Conservation (phyloP, 2,113 vertebrate species). For the Hemibagrus wyckioides region DNA sequence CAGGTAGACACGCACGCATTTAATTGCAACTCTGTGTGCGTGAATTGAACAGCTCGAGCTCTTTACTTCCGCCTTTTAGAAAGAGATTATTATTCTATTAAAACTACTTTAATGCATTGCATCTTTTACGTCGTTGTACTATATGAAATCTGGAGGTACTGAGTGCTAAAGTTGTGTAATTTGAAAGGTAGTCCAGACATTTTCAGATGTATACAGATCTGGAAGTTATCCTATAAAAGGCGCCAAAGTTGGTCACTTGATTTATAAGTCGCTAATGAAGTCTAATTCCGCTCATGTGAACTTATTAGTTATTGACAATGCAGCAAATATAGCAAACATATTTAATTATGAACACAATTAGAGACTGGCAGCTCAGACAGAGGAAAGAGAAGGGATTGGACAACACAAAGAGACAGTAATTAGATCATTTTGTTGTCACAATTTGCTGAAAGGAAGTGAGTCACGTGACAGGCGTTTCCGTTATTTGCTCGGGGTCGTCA, state of each 20-base stretch:
- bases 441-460: neutral
- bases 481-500: neutral
- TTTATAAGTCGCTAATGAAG: neutral
- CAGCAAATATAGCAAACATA: neutral
- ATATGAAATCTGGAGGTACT: no score
- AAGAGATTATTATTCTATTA: neutral
- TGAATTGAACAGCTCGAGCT: neutral
- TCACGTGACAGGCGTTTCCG: neutral
- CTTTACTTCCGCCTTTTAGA: neutral
- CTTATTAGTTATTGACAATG: neutral
- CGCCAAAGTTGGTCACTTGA: neutral
- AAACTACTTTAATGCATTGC: neutral
- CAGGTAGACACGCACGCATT: neutral
- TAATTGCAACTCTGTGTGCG: neutral
- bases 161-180: neutral
- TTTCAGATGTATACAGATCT: neutral
- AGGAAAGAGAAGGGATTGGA: neutral
- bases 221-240: neutral
- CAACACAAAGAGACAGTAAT: neutral
- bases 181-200: neutral
- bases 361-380: neutral
- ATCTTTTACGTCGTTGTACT: no score
- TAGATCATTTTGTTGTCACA: neutral
- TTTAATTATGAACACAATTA: neutral
- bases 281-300: neutral